These are phyloP conservation scores for Peribatodes rhomboidaria DNA, from an alignment of 2,888 invertebrate genomes.

Conservation along the genomic window DNA sequence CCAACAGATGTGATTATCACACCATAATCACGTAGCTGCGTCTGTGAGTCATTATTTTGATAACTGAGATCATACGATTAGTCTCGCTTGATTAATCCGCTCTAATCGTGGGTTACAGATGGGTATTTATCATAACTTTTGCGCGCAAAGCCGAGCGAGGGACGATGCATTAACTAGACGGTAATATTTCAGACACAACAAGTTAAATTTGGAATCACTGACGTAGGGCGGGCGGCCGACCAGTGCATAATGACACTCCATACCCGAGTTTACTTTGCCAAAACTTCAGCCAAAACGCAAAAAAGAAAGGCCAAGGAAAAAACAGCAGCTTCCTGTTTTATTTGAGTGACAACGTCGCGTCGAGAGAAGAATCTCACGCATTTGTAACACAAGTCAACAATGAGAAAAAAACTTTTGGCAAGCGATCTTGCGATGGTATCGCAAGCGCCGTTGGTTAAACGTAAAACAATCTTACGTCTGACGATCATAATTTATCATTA, in stretches of 20 bases:
- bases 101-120: conserved; percentile 28
- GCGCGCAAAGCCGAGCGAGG: conserved; percentile 52
- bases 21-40: conserved; percentile 41
- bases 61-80: conserved; percentile 28
- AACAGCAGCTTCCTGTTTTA: conserved; percentile 63
- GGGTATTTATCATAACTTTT: conserved; percentile 31
- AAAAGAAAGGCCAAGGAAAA: conserved; percentile 55
- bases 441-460: conserved; percentile 64
- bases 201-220: conserved; percentile 74
- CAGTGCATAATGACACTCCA: conserved; percentile 53
- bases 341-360: conserved; percentile 66
- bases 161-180: conserved; percentile 62
- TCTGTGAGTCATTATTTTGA: conserved; percentile 30
- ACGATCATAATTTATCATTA: conserved; percentile 67
- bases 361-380: conserved; percentile 61
- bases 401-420: conserved; percentile 80
- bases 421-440: conserved; percentile 57
- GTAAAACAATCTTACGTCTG: conserved; percentile 59
- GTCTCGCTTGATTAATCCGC: conserved; percentile 37
- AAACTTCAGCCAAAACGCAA: conserved; percentile 42
- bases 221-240: conserved; percentile 65
- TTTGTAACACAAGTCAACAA: conserved; percentile 72
- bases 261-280: conserved; percentile 37
- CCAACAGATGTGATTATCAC: conserved; percentile 47
- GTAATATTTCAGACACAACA: conserved; percentile 67